Conservation (phyloP, 2,797 vertebrate species). For the Sylvilagus floridanus region DNA sequence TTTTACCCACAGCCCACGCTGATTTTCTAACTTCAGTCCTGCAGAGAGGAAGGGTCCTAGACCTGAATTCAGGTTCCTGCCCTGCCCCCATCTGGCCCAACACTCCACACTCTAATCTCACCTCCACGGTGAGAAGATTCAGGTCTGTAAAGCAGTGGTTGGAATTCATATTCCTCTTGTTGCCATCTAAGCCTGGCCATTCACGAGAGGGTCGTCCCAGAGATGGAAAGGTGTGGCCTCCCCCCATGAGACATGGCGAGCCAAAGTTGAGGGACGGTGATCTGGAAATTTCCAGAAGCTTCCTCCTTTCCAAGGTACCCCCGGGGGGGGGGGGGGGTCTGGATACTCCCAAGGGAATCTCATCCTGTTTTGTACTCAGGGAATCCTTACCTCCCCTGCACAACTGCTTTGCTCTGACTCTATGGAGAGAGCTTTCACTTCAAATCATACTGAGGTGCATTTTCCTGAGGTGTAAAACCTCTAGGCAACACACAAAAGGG, state of each 20-base stretch:
- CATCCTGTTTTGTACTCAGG: background rate
- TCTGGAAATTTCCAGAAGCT: conserved; percentile 35
- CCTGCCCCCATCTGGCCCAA: background rate
- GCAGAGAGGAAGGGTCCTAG: background rate
- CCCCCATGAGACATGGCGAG: background rate
- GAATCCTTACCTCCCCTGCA: background rate
- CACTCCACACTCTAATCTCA: background rate
- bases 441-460: background rate
- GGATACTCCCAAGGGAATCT: background rate
- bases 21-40: background rate
- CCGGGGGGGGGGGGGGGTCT: background rate
- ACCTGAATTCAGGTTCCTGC: background rate
- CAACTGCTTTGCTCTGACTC: background rate
- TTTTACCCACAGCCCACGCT: background rate
- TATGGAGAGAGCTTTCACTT: background rate
- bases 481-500: background rate
- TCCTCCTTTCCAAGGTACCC: background rate
- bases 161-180: background rate
- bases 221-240: background rate
- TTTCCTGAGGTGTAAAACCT: background rate
- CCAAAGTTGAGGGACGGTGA: background rate
- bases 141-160: background rate
- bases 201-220: background rate
- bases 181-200: background rate
- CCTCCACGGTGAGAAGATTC: background rate